These are phyloP conservation scores for Thelaira solivaga DNA, from an alignment of 2,888 invertebrate species.

Conservation along the genomic window DNA sequence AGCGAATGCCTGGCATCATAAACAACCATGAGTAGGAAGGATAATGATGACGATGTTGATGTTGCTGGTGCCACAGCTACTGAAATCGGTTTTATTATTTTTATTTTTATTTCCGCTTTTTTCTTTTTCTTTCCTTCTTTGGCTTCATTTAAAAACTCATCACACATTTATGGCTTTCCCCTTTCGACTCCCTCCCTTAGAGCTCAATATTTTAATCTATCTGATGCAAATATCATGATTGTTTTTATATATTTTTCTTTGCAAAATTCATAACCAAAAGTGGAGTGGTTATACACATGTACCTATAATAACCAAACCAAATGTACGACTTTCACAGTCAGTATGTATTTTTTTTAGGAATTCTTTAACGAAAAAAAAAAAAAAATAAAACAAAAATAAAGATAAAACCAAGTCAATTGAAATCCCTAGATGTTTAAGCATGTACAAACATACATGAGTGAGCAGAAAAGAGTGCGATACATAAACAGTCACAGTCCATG, in stretches of 20 bases:
- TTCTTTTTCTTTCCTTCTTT: neutral
- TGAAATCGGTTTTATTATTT: conserved; percentile 14
- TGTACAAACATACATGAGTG: neutral
- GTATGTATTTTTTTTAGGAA: neutral
- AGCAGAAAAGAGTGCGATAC: neutral
- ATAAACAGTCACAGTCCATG: conserved; percentile 19
- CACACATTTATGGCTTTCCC: conserved; percentile 16
- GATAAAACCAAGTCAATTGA: conserved; percentile 33
- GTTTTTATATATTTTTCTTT: neutral
- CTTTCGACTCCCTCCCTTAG: neutral
- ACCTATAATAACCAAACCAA: conserved; percentile 1
- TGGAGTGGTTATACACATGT: conserved; percentile 20
- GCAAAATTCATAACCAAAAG: conserved; percentile 44
- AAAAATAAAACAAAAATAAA: neutral
- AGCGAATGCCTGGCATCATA: conserved; percentile 4
- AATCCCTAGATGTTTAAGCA: conserved; percentile 22
- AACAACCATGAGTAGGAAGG: conserved; percentile 15
- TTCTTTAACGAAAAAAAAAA: neutral
- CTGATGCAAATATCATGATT: conserved; percentile 1
- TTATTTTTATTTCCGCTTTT: neutral
- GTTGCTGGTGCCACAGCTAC: conserved; percentile 11
- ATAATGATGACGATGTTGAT: neutral
- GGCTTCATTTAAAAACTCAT: conserved; percentile 3
- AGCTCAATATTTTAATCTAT: neutral
- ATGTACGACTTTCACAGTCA: neutral